Percentiles rank a stretch among this genome's conserved stretches.
phyloP scores from a whole-genome alignment of 2,113 vertebrate species.

The Salvelinus fontinalis region DNA sequence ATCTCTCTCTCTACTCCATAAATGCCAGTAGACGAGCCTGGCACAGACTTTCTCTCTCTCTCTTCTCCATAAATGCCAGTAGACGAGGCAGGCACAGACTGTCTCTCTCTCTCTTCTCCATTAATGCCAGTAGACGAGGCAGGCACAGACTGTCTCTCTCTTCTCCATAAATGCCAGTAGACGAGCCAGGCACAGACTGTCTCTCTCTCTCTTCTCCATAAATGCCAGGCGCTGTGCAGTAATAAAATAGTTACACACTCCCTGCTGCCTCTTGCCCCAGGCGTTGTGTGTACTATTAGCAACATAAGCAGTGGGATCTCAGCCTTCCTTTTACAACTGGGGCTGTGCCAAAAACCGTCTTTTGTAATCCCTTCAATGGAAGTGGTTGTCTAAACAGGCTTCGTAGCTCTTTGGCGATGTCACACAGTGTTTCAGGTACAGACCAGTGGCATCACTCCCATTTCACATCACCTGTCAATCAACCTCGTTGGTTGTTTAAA shows the following conservation, averaged over 20 bases:
- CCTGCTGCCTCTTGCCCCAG: background rate
- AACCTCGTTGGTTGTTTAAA: background rate
- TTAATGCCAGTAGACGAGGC: background rate
- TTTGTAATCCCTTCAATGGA: constrained; percentile 20
- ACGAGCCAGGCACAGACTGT: background rate
- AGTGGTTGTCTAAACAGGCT: constrained; percentile 30
- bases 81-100: background rate
- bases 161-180: background rate
- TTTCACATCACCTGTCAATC: background rate
- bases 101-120: background rate
- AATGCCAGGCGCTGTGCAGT: background rate
- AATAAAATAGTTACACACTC: background rate
- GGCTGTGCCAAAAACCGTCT: background rate
- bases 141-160: background rate
- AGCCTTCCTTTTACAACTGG: constrained; percentile 1
- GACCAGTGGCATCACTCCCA: background rate
- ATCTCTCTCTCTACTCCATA: too few relatives aligned
- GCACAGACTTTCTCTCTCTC: background rate
- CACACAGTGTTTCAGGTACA: background rate
- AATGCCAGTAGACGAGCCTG: too few relatives aligned
- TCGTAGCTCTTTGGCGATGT: constrained; percentile 24
- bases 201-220: background rate
- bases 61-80: background rate
- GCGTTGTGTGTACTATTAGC: background rate
- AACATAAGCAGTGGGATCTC: constrained; percentile 11